Base-by-base conservation (phyloP, 2,113 vertebrate species). In the Grallaria varia region DNA sequence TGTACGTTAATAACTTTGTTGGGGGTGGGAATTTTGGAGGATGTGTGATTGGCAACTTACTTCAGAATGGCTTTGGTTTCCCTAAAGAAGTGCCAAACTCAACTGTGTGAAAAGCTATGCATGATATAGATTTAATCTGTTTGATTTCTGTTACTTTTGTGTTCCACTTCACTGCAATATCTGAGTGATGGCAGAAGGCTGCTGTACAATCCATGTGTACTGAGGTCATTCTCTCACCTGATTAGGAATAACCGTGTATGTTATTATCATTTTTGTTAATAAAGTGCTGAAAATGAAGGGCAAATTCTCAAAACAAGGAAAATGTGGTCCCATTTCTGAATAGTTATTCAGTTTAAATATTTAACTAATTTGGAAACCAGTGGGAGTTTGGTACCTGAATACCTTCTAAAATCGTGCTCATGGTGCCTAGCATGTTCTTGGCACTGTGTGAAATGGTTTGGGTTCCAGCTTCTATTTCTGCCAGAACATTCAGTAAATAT, bases 401-500 rank as follows among this genome's bases (percentile, higher is more conserved):
- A 79, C 81, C 49, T 95, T 94, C 77, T 95, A 72, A 95, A 87
- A 93, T 94, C 3, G 7, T 79, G 58, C 53, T 94, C 23, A 53
- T 82, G 69, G 73, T 42, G 49, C 92, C 49, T 93, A 75, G 77
- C 62, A 45, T 78, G 83, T 93, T 94, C 79, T 92, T 96, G 83
- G 85, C 85, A 94, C 79, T 9, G 3, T 71, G 69, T 88, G 68
- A 96, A 97, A 76, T 69, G 95, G 87, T 49, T 94, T 97, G 84
- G 86, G 82, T 97, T 96, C 66, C 67, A 96, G 91, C 80, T 97
- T 97, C 90, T 84, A 30, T 97, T 97, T 97, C 91, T 97, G 94
- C 96, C 93, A 97, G 95, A 97, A 95, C 89, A 86, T 97, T 96
- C 94, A 95, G 83, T 93, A 92, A 96, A 94, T 94, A 85, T 47